These are phyloP conservation scores for Sisyra nigra DNA, from an alignment of 2,888 invertebrate genomes.

Conservation along the genomic window DNA sequence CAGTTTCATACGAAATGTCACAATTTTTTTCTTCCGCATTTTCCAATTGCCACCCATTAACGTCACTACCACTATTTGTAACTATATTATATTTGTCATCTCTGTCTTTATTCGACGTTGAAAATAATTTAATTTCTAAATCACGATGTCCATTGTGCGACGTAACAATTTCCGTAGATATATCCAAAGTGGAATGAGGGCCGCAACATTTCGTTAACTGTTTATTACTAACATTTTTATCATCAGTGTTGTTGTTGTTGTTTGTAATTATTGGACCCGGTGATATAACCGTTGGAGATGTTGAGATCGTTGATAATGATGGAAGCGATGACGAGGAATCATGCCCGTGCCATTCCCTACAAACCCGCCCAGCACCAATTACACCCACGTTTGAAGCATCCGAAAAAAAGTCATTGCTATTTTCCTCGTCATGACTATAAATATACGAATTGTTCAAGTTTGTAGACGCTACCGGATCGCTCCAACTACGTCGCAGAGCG, in stretches of 20 bases:
- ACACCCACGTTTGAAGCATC: slow-evolving; percentile 28
- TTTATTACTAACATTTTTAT: slow-evolving; percentile 18
- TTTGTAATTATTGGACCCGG: slow-evolving; percentile 6
- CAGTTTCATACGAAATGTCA: slow-evolving; percentile 7
- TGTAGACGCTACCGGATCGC: slow-evolving; percentile 37
- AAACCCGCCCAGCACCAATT: slow-evolving; percentile 23
- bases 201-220: slow-evolving; percentile 16
- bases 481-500: slow-evolving; percentile 42
- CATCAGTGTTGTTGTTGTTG: slow-evolving; percentile 10
- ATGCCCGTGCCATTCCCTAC: slow-evolving; percentile 12
- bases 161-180: slow-evolving; percentile 62
- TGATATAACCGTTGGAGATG: slow-evolving; percentile 7
- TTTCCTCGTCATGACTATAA: slow-evolving; percentile 25
- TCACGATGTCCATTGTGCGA: slow-evolving; percentile 62
- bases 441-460: slow-evolving; percentile 20
- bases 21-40: slow-evolving; percentile 6
- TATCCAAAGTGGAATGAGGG: slow-evolving; percentile 20
- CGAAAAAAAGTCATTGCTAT: slow-evolving; percentile 20
- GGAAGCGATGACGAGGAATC: background rate
- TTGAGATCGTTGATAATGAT: slow-evolving; percentile 3
- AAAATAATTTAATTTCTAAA: slow-evolving; percentile 63
- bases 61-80: slow-evolving; percentile 26
- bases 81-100: slow-evolving; percentile 26
- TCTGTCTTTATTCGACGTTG: slow-evolving; percentile 33
- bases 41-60: background rate